phyloP scores from a whole-genome alignment of 2,113 vertebrate genomes.

The Parotia lawesii region DNA sequence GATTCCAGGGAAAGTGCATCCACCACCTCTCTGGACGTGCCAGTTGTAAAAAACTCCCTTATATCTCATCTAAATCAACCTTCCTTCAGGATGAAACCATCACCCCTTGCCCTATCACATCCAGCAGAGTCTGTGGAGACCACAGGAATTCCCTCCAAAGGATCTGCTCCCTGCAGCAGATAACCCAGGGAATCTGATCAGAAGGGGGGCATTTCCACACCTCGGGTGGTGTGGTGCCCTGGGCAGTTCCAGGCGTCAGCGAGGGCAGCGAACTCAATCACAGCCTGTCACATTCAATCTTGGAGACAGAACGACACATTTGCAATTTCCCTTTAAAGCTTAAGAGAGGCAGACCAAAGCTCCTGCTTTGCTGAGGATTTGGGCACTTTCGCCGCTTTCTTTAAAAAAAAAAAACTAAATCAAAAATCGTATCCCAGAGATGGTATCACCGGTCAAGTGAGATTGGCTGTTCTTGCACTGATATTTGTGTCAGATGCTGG shows the following conservation, averaged over 20 bases:
- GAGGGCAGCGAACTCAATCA: conserved; percentile 4
- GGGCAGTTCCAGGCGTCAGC: neutral
- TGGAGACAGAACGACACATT: neutral
- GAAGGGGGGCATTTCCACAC: neutral
- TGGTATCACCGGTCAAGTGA: neutral
- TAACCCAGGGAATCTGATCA: neutral
- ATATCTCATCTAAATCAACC: neutral
- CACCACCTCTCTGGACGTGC: neutral
- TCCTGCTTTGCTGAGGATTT: neutral
- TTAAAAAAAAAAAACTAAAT: neutral
- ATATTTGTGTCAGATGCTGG: neutral
- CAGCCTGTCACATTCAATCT: conserved; percentile 1
- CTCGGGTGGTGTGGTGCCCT: neutral
- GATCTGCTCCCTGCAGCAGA: neutral
- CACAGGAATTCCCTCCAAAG: neutral
- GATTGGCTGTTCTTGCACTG: neutral
- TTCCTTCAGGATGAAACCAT: neutral
- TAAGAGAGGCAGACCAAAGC: neutral
- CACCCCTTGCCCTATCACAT: neutral
- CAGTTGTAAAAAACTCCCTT: neutral
- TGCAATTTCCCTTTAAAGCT: neutral
- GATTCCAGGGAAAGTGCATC: neutral
- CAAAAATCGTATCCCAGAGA: neutral
- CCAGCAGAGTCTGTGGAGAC: neutral
- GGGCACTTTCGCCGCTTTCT: neutral